Percentiles rank a stretch among this genome's conserved stretches.
Evolutionary conservation across 2,888 invertebrate species (phyloP).

Genomic region (Seladonia tumulorum): DNA sequence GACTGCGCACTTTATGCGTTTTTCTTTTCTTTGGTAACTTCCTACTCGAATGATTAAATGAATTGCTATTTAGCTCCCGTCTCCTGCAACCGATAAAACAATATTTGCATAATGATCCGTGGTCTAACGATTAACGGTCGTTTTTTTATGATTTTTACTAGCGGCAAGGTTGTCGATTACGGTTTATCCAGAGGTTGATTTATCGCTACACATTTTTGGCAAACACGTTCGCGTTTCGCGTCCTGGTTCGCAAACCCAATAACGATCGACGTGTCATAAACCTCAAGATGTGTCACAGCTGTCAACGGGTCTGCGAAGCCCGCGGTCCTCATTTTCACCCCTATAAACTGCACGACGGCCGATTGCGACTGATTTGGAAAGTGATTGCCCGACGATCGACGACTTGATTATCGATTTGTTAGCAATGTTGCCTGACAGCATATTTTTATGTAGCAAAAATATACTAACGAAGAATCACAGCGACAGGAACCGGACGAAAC

Average conservation of each 20-base stretch:
- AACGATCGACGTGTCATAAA: slow-evolving; percentile 4
- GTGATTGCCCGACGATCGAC: background rate
- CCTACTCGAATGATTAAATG: too few relatives aligned
- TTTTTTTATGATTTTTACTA: background rate
- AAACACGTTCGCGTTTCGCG: background rate
- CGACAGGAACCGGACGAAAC: background rate
- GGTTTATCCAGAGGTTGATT: background rate
- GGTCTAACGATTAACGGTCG: background rate
- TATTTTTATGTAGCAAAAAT: background rate
- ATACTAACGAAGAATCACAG: background rate
- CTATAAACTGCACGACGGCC: slow-evolving; percentile 1
- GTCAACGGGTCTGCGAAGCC: background rate
- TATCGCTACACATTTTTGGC: background rate
- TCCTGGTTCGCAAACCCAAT: background rate
- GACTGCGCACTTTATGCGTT: background rate
- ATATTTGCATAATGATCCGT: background rate
- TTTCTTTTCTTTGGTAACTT: background rate
- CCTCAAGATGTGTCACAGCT: slow-evolving; percentile 9
- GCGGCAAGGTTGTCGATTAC: background rate
- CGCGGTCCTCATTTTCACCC: background rate
- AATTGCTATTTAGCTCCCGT: background rate
- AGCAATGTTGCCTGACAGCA: background rate
- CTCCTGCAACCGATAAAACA: background rate
- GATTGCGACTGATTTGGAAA: background rate
- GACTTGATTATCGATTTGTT: background rate